phyloP scores from a whole-genome alignment of 1,140 invertebrate species.

The Thalassaphorura encarpata region DNA sequence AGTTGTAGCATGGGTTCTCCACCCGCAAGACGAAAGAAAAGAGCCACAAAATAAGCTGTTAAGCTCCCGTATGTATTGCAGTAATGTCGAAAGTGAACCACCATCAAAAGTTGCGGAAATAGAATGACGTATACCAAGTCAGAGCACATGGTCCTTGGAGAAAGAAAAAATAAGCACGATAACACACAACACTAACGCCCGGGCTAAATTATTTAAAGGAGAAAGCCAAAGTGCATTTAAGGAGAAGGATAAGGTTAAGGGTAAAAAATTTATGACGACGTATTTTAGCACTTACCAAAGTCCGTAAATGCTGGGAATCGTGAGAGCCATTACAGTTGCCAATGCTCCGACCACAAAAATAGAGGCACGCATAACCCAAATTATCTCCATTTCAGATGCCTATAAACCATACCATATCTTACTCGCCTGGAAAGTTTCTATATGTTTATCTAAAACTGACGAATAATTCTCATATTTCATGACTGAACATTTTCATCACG shows the following conservation, averaged over 20 bases:
- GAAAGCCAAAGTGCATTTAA: not conserved
- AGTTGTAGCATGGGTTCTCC: conserved; percentile 22
- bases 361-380: conserved; percentile 60
- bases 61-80: conserved; percentile 71
- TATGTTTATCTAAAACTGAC: no score
- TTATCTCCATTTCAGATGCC: conserved; percentile 61
- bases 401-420: no score
- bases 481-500: no score
- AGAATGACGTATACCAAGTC: conserved; percentile 71
- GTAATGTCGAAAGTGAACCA: conserved; percentile 56
- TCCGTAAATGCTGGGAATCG: conserved; percentile 63
- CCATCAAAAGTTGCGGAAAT: conserved; percentile 68
- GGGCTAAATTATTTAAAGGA: not conserved
- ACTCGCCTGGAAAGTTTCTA: no score
- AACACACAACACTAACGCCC: not conserved
- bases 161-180: conserved; percentile 2
- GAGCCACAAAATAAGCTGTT: conserved; percentile 51
- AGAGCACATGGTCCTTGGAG: conserved; percentile 53
- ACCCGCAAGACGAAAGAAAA: conserved; percentile 56
- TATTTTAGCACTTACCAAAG: conserved; percentile 52
- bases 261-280: conserved; percentile 1
- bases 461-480: no score
- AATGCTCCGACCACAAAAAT: conserved; percentile 58
- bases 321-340: conserved; percentile 59
- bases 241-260: not conserved